Conservation (phyloP, 2,113 vertebrate genomes). For the Columba janthina region DNA sequence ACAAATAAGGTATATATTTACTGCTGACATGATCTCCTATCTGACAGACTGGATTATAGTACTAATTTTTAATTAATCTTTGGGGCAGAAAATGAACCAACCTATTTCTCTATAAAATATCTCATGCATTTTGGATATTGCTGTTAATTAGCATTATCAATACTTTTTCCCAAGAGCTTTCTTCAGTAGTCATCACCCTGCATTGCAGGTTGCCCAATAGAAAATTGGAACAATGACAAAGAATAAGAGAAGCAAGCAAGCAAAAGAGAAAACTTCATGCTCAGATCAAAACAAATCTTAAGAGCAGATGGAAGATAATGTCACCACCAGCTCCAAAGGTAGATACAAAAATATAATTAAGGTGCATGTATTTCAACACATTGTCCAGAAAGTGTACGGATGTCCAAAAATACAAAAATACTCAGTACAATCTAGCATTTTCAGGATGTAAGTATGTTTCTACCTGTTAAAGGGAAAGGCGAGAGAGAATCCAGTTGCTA, state of each 20-base stretch:
- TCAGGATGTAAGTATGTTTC: conserved; percentile 27
- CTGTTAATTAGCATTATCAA: not conserved
- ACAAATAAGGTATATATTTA: not conserved
- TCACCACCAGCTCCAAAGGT: not conserved
- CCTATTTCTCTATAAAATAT: not conserved
- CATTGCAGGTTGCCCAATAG: not conserved
- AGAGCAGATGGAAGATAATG: not conserved
- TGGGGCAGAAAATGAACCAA: not conserved
- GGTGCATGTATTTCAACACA: not conserved
- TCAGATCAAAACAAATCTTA: not conserved
- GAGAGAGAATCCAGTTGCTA: conserved; percentile 66
- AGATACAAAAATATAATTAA: not conserved
- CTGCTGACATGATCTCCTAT: not conserved
- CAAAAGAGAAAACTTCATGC: not conserved
- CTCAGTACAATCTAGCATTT: conserved; percentile 10
- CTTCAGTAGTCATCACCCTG: not conserved
- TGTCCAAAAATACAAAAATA: not conserved
- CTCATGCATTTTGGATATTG: not conserved
- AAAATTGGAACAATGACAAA: not conserved
- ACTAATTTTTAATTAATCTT: not conserved
- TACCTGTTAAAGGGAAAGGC: conserved; percentile 61
- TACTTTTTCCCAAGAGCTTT: not conserved
- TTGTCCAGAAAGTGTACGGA: not conserved
- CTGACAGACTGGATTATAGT: not conserved
- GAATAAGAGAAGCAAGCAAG: not conserved